Percentiles rank a stretch among this genome's conserved stretches.
Conservation (phyloP, 2,888 invertebrate species). For the Plebejus anna region DNA sequence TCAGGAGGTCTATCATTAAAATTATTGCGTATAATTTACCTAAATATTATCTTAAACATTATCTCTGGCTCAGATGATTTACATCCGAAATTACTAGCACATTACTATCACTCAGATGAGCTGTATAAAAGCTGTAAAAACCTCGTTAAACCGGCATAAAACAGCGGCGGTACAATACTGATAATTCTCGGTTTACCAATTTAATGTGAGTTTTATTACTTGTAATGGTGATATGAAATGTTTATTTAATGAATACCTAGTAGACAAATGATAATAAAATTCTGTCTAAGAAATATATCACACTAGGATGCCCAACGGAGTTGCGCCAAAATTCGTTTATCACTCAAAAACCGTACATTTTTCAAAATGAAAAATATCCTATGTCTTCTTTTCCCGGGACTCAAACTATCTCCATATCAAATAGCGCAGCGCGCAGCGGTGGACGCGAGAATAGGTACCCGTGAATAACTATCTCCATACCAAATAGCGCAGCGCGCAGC, state of each 20-base stretch:
- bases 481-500: too few species aligned
- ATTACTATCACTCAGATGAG: background rate
- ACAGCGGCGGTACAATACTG: background rate
- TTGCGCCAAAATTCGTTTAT: too few species aligned
- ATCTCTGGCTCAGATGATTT: background rate
- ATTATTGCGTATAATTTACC: background rate
- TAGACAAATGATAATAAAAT: background rate
- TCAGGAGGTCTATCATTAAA: background rate
- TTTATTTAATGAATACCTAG: background rate
- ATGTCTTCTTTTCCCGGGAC: too few species aligned
- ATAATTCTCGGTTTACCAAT: conserved; percentile 2
- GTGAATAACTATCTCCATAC: too few species aligned
- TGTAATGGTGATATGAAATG: conserved; percentile 9
- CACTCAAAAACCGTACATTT: too few species aligned
- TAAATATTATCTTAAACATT: background rate
- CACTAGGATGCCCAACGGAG: too few species aligned
- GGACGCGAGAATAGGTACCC: too few species aligned
- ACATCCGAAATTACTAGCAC: background rate
- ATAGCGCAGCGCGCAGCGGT: too few species aligned
- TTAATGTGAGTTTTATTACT: conserved; percentile 9
- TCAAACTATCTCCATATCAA: too few species aligned
- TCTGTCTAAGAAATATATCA: too few species aligned
- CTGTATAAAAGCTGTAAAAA: conserved; percentile 7
- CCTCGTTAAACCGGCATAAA: background rate
- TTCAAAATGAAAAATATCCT: too few species aligned